Evolutionary conservation across 2,797 vertebrate species (phyloP), one percentile per base, ranked within the genome.

Genomic region (Eospalax fontanierii): DNA sequence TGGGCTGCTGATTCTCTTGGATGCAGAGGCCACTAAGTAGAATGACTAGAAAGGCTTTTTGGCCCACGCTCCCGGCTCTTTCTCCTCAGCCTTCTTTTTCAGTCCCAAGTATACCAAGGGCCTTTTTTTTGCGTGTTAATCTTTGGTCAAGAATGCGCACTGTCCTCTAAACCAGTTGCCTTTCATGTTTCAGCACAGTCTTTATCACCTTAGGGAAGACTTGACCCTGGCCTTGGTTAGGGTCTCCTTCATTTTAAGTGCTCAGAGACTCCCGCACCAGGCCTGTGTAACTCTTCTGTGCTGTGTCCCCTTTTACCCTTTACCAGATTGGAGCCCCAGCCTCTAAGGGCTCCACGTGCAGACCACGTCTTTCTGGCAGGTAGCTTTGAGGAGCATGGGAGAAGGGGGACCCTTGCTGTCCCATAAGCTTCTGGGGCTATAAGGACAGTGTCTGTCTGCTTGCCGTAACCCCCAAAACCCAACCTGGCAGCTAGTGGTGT

Each of bases 381-480:
- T 28, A 18, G 46, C 35, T 43, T 82, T 73, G 40, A 1, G 46
- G 63, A 75, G 59, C 18, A 28, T 10, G 3, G 30, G 54, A 50
- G 76, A 79, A 40, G 85, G 89, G 86, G 88, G 78, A 86, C 12
- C 18, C 14, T 9, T 66, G 24, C 38, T 57, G 21, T 84, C 71
- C 71, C 10, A 3, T 6, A 7, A 54, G 40, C 2, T 0, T 50
- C 3, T 11, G 22, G 38, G 28, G 30, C 10, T 70, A 35, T 35
- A 0, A 35, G 30, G 76, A 43, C 5, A 1, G 65, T 12, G 28
- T n/a, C 24, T 19, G 18, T 59, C 16, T 14, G 75, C n/a, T 59
- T 33, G 11, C 6, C 14, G 40, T 40, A 15, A 5, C 30, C 10
- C 11, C 40, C 24, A 54, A 54, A 12, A 38, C 63, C n/a, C 15